Evolutionary conservation across 1,140 invertebrate species (phyloP).

Genomic region (Pinna nobilis): DNA sequence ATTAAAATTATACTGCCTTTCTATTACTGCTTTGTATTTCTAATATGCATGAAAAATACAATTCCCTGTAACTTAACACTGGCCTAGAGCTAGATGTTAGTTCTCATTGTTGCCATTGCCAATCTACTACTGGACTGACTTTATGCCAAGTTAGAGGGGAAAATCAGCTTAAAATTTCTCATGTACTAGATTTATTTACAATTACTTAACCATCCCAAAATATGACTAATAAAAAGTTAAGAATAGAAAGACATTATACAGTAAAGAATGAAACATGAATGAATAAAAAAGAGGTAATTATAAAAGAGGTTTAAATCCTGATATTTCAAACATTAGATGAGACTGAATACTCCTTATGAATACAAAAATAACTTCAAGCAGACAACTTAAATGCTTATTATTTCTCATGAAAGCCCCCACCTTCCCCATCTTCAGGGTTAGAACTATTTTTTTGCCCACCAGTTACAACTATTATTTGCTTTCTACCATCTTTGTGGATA

Average conservation of each 20-base stretch:
- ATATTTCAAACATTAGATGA: neutral
- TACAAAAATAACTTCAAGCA: neutral
- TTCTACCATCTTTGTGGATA: neutral
- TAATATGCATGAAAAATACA: too few species aligned
- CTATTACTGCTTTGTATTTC: too few species aligned
- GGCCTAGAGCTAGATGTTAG: too few species aligned
- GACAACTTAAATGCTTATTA: neutral
- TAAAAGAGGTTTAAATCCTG: neutral
- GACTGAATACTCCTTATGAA: neutral
- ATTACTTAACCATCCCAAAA: neutral
- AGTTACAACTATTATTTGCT: neutral
- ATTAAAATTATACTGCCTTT: too few species aligned
- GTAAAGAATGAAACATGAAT: neutral
- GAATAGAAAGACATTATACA: neutral
- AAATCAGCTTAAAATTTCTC: neutral
- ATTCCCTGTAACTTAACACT: neutral
- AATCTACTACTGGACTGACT: neutral
- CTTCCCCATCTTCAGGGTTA: too few species aligned
- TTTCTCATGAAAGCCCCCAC: too few species aligned
- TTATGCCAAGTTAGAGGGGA: neutral
- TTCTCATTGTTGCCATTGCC: conserved; percentile 6
- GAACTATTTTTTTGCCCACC: neutral
- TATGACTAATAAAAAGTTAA: neutral
- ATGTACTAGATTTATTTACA: too few species aligned
- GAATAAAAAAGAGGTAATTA: neutral